Base-by-base conservation (phyloP, 2,888 invertebrate genomes). In the Stenotaenia linearis region DNA sequence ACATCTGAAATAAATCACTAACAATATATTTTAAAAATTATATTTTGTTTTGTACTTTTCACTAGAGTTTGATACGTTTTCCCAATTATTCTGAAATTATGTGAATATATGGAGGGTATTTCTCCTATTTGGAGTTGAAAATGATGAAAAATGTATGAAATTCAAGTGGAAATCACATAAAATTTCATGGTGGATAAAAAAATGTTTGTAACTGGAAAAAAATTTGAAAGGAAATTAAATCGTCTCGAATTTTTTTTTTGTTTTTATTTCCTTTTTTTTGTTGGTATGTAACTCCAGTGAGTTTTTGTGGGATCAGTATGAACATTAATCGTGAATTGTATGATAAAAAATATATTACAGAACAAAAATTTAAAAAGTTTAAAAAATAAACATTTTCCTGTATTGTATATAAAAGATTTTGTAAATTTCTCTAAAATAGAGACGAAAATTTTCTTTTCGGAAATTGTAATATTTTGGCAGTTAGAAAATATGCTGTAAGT, bases 401-500 rank as follows among this genome's bases (percentile, higher is more conserved):
- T 69, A 69, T 69, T 69, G 69, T 69, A 69, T 69, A 69, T 69
- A 69, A 69, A 28, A 28, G 25, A 69, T 28, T 45, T 69, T 69
- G 69, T 69, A 69, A 25, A 69, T 69, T 28, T 4, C 69, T 61
- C 28, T 61, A 21, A 25, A 12, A 50, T 1, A 69, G 69, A 69
- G 25, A 28, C 25, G 10, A 69, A 69, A 69, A 9, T 23, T 25
- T 61, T 23, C 12, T 28, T 69, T 69, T 69, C 28, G 23, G 28
- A 69, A 69, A 28, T 69, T 69, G 69, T 69, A 69, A 25, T 69
- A 25, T 28, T 69, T 69, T 69, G 45, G 69, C 69, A 69, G 69
- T 69, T 69, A 69, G 69, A 10, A 69, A 28, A 69, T 50, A 69
- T 28, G 69, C 69, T 69, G 69, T 69, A 69, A 69, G 69, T 69